Evolutionary conservation across 1,140 invertebrate genomes (phyloP).

Genomic region (Muscidifurax raptorellus): DNA sequence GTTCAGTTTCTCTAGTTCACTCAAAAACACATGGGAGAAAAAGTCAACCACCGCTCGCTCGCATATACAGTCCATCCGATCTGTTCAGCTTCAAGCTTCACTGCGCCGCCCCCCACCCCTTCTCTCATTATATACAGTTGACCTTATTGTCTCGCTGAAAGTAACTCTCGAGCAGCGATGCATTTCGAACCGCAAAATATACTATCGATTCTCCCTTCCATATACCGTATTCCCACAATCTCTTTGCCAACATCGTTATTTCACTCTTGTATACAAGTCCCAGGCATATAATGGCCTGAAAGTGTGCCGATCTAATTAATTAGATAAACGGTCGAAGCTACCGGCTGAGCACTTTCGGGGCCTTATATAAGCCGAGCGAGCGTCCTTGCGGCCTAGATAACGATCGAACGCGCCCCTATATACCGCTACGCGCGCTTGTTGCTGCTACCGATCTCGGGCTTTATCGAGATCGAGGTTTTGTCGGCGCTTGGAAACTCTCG

Average conservation of each 20-base stretch:
- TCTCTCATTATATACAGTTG: not conserved
- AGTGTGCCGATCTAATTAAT: slow-evolving; percentile 45
- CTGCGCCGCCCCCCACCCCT: not conserved
- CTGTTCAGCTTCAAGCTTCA: not conserved
- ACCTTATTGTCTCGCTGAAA: not conserved
- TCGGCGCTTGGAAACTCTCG: not conserved
- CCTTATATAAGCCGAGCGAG: not conserved
- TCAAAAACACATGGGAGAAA: too few relatives aligned
- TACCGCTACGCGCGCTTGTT: not conserved
- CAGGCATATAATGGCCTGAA: not conserved
- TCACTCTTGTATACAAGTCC: too few relatives aligned
- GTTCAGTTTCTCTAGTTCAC: too few relatives aligned
- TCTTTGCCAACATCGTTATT: too few relatives aligned
- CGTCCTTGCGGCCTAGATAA: slow-evolving; percentile 19
- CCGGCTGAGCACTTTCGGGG: not conserved
- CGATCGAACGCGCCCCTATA: not conserved
- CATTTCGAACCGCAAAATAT: too few relatives aligned
- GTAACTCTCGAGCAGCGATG: not conserved
- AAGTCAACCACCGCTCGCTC: too few relatives aligned
- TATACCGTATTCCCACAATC: too few relatives aligned
- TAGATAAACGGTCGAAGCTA: slow-evolving; percentile 30
- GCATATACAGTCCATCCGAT: too few relatives aligned
- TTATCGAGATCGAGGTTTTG: slow-evolving; percentile 29
- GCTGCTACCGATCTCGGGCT: not conserved
- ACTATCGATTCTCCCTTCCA: not conserved